Conservation (phyloP, 2,113 vertebrate species). For the Triplophysa siluroides region DNA sequence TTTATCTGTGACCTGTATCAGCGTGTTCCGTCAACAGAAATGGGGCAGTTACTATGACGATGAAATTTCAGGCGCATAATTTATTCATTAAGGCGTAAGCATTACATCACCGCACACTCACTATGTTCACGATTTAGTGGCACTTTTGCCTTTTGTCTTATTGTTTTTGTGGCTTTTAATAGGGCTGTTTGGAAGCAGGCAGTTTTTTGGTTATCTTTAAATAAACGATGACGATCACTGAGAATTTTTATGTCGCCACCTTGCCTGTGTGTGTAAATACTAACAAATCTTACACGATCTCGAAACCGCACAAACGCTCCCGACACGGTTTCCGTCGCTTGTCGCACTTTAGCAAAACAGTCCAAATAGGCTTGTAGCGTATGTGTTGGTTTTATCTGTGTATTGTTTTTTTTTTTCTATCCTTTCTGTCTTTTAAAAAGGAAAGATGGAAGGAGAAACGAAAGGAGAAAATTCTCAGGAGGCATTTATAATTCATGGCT, state of each 20-base stretch:
- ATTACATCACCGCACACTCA: conserved; percentile 57
- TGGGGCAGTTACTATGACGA: conserved; percentile 64
- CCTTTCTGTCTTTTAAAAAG: conserved; percentile 51
- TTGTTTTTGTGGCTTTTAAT: conserved; percentile 15
- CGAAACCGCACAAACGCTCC: conserved; percentile 4
- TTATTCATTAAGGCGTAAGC: conserved; percentile 69
- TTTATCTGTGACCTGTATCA: conserved; percentile 68
- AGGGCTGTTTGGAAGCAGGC: background rate
- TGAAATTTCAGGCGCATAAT: conserved; percentile 65
- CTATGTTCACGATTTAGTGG: conserved; percentile 40
- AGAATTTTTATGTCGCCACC: background rate
- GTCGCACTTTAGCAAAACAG: conserved; percentile 30
- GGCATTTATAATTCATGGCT: conserved; percentile 74
- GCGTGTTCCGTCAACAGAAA: conserved; percentile 68
- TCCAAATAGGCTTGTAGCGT: conserved; percentile 37
- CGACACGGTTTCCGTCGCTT: background rate
- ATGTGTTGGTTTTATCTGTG: conserved; percentile 56
- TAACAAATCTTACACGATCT: conserved; percentile 32
- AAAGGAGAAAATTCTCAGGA: conserved; percentile 62
- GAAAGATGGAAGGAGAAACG: conserved; percentile 39
- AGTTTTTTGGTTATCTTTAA: background rate
- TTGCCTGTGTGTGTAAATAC: conserved; percentile 18
- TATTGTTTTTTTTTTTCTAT: conserved; percentile 45
- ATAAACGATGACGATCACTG: conserved; percentile 13
- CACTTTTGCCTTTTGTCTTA: conserved; percentile 16